A percentile compares a stretch with the other conserved stretches of the same genome.
Conservation (phyloP, 2,113 vertebrate genomes). For the Bothrops jararaca region DNA sequence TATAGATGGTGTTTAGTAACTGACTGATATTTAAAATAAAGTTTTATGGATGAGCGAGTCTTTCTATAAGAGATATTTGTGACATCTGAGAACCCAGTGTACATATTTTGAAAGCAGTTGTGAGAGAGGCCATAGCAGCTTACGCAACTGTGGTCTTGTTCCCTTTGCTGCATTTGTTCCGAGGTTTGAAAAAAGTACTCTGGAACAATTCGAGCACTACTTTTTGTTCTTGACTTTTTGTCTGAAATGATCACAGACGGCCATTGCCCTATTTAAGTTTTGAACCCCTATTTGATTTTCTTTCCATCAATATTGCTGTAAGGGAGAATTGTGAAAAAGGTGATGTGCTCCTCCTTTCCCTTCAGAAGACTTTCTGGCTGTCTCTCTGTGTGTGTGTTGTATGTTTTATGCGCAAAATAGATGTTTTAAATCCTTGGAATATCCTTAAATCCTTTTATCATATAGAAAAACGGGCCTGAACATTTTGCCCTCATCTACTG, state of each 20-base stretch:
- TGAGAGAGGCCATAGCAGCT: background rate
- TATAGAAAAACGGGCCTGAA: background rate
- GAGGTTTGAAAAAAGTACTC: background rate
- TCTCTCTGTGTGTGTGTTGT: background rate
- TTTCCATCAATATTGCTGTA: background rate
- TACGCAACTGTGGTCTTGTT: background rate
- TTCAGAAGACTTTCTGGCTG: background rate
- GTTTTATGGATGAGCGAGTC: background rate
- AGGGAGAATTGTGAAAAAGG: background rate
- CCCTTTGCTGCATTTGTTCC: background rate
- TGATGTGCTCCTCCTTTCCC: background rate
- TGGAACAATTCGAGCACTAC: background rate
- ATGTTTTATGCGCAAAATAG: background rate
- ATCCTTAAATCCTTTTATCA: background rate
- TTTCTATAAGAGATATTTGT: background rate
- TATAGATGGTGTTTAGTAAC: background rate
- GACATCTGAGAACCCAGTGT: background rate
- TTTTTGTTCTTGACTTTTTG: background rate
- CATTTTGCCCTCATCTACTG: background rate
- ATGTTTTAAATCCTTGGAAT: background rate
- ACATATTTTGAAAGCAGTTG: background rate
- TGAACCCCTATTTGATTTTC: background rate
- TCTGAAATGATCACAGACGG: background rate
- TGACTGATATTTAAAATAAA: background rate
- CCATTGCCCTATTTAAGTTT: background rate